Percentiles rank a stretch among this genome's conserved stretches.
phyloP scores from a whole-genome alignment of 2,888 invertebrate species.

The Dione vanillae region DNA sequence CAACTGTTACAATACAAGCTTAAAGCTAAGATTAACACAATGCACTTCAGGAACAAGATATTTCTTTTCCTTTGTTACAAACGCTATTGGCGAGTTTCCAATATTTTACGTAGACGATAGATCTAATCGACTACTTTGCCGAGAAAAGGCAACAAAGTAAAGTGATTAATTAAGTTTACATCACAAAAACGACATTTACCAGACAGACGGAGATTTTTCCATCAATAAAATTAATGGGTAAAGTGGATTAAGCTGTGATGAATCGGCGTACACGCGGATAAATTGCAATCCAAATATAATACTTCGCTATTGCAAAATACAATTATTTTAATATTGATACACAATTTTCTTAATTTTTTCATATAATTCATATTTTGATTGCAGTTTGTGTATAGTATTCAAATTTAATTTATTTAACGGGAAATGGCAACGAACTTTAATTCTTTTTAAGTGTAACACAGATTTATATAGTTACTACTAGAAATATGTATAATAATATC shows the following conservation, averaged over 20 bases:
- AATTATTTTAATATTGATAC: background rate
- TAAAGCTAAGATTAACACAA: conserved; percentile 44
- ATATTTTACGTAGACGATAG: conserved; percentile 48
- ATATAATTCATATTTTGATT: background rate
- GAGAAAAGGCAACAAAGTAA: conserved; percentile 45
- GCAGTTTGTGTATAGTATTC: background rate
- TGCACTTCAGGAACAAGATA: conserved; percentile 44
- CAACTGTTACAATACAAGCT: conserved; percentile 33
- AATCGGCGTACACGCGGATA: conserved; percentile 20
- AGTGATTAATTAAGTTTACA: conserved; percentile 47
- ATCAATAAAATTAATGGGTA: conserved; percentile 34
- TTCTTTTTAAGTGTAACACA: too few species aligned
- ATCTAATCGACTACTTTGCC: conserved; percentile 48
- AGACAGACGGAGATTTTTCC: conserved; percentile 31
- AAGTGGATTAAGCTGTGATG: conserved; percentile 28
- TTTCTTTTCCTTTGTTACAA: conserved; percentile 46
- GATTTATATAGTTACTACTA: too few species aligned
- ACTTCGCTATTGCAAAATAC: background rate
- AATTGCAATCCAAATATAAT: background rate
- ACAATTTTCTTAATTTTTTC: background rate
- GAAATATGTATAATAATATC: too few species aligned
- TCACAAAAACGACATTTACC: conserved; percentile 32
- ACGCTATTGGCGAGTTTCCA: conserved; percentile 49
- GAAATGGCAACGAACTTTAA: too few species aligned
- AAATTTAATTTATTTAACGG: too few species aligned